Evolutionary conservation across 2,113 vertebrate genomes (phyloP).

Genomic region (Syngnathoides biaculeatus): DNA sequence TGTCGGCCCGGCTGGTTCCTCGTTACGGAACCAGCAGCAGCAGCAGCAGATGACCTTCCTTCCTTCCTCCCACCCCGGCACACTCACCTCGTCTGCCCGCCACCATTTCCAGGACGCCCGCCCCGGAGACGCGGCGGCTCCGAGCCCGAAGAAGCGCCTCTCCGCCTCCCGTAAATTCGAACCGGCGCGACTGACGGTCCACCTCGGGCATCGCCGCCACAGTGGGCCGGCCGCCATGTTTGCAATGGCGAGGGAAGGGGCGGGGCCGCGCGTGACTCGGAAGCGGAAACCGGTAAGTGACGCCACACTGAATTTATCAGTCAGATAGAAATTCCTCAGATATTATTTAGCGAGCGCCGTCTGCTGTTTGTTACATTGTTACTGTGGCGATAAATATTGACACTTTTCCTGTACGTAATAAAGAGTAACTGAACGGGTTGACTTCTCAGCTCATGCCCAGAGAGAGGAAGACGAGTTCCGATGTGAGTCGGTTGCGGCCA

Average conservation of each 20-base stretch:
- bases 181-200: slow-evolving; percentile 13
- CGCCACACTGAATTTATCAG: background rate
- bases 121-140: slow-evolving; percentile 3
- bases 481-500: too few species aligned
- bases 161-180: slow-evolving; percentile 24
- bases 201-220: slow-evolving; percentile 58
- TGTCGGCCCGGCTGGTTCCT: background rate
- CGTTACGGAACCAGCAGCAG: background rate
- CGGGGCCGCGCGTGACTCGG: background rate
- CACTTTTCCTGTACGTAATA: too few species aligned
- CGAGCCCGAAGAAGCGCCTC: slow-evolving; percentile 13
- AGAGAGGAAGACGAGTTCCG: too few species aligned
- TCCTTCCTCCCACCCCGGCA: slow-evolving; percentile 2
- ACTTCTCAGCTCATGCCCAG: too few species aligned
- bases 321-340: background rate
- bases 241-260: background rate
- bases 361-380: too few species aligned
- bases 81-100: slow-evolving; percentile 44
- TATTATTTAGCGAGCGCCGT: background rate
- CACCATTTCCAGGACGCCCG: slow-evolving; percentile 6
- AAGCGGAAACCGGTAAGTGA: background rate
- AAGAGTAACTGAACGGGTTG: too few species aligned
- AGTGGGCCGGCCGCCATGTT: slow-evolving; percentile 70
- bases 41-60: slow-evolving; percentile 62
- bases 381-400: too few species aligned